Evolutionary conservation across 2,113 vertebrate genomes (phyloP).

Genomic region (Alectura lathami): DNA sequence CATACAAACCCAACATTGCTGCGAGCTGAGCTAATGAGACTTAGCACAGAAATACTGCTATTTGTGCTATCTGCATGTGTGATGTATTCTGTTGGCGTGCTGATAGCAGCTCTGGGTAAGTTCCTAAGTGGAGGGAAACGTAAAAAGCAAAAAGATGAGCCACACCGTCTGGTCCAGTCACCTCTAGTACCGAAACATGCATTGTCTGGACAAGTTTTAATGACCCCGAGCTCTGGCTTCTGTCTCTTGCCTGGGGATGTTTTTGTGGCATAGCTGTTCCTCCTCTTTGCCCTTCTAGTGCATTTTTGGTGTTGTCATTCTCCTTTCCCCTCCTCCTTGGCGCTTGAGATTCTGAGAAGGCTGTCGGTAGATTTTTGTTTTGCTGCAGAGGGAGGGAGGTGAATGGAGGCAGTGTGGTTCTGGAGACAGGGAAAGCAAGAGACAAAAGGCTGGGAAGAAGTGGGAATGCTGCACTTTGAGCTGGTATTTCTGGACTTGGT

Average conservation of each 20-base stretch:
- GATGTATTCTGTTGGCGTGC: background rate
- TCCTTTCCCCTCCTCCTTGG: background rate
- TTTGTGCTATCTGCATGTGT: background rate
- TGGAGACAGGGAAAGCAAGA: background rate
- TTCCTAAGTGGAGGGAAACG: background rate
- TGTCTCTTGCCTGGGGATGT: constrained; percentile 48
- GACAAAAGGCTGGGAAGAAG: background rate
- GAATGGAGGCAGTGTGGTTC: background rate
- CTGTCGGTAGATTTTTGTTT: background rate
- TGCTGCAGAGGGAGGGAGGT: background rate
- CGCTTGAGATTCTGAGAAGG: background rate
- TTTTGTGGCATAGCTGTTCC: constrained; percentile 27
- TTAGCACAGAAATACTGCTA: rapidly evolving
- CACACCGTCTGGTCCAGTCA: background rate
- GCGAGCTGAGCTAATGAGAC: background rate
- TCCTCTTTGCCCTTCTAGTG: constrained; percentile 29
- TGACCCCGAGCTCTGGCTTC: constrained; percentile 46
- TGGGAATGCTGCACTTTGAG: background rate
- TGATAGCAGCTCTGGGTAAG: background rate
- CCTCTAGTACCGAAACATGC: background rate
- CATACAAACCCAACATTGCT: background rate
- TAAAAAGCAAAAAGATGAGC: background rate
- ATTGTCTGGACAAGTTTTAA: constrained; percentile 53
- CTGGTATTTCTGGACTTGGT: background rate
- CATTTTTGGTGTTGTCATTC: constrained; percentile 39